Percentiles rank a stretch among this genome's conserved stretches.
Evolutionary conservation across 2,113 vertebrate genomes (phyloP).

Genomic region (Cyrtonyx montezumae): DNA sequence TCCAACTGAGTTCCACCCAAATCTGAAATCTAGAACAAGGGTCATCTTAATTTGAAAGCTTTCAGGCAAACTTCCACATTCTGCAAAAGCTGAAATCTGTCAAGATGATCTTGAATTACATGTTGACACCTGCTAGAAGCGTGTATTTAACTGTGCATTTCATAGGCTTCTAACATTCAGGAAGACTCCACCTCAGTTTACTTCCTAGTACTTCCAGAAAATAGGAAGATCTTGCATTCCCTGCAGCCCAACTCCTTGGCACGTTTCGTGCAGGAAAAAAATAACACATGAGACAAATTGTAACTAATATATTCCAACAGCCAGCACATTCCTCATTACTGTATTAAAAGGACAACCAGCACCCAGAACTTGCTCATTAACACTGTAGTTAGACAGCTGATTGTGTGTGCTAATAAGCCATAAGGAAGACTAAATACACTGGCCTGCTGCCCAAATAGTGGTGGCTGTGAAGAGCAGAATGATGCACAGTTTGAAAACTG

Average conservation of each 20-base stretch:
- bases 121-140: neutral
- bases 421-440: neutral
- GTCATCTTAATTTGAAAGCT: neutral
- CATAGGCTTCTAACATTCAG: neutral
- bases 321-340: neutral
- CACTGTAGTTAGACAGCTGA: neutral
- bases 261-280: accelerated
- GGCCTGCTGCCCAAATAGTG: neutral
- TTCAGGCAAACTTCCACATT: neutral
- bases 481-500: neutral
- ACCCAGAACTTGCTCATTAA: neutral
- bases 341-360: neutral
- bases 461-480: neutral
- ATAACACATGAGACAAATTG: neutral
- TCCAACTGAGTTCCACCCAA: accelerated
- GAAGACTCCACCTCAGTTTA: neutral
- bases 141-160: neutral
- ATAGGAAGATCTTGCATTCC: neutral
- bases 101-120: neutral
- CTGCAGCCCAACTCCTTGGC: neutral
- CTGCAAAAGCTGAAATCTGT: neutral
- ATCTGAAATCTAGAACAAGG: neutral
- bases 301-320: neutral
- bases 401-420: neutral
- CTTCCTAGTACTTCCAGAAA: accelerated